phyloP scores from a whole-genome alignment of 2,888 invertebrate species.

The Cosmia pyralina region DNA sequence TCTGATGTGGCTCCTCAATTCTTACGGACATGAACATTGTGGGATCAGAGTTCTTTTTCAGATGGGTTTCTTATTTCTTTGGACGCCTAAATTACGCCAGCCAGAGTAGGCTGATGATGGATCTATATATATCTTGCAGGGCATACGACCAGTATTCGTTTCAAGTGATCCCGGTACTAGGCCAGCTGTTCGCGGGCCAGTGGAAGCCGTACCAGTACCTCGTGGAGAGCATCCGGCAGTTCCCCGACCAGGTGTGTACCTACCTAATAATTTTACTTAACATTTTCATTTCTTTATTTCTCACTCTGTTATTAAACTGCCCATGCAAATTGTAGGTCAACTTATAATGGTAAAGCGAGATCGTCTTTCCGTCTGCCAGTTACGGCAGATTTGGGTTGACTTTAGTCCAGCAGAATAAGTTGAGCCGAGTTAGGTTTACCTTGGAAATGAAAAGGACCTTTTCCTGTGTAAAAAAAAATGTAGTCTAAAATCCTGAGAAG shows the following conservation, averaged over 20 bases:
- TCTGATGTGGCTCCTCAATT: too few relatives aligned
- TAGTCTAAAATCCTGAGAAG: not conserved
- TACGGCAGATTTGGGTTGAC: not conserved
- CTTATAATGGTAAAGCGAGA: not conserved
- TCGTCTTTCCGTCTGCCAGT: not conserved
- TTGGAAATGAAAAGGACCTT: not conserved
- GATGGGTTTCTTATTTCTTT: not conserved
- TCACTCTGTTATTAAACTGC: not conserved
- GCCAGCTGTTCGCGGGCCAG: slow-evolving; percentile 97
- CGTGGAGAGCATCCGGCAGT: slow-evolving; percentile 99
- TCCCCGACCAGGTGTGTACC: slow-evolving; percentile 95
- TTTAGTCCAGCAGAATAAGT: not conserved
- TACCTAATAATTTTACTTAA: not conserved
- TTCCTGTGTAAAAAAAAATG: not conserved
- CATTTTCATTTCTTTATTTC: not conserved
- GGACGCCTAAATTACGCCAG: not conserved
- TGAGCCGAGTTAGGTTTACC: not conserved
- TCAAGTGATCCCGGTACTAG: slow-evolving; percentile 98
- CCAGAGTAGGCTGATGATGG: not conserved
- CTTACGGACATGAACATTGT: too few relatives aligned
- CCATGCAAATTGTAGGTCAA: not conserved
- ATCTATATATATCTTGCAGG: slow-evolving; percentile 92
- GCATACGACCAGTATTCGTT: slow-evolving; percentile 99
- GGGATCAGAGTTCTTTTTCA: not conserved
- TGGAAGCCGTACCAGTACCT: slow-evolving; percentile 99